Evolutionary conservation across 2,113 vertebrate genomes (phyloP).

Genomic region (Cyphomyrus discorhynchus): DNA sequence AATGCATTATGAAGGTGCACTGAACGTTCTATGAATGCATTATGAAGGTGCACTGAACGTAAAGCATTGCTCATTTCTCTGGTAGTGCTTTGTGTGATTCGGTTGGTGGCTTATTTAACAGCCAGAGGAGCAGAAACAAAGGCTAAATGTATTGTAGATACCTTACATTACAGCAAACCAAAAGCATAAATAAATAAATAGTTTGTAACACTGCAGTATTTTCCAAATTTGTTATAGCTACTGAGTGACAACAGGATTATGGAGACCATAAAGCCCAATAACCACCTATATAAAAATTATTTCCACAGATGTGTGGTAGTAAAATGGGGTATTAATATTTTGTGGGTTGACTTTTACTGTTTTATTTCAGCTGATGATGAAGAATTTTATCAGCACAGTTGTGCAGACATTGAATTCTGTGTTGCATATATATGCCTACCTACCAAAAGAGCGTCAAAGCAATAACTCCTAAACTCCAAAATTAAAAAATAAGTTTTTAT

Average conservation of each 20-base stretch:
- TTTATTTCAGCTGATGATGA: constrained; percentile 10
- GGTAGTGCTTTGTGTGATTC: neutral
- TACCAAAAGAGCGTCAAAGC: neutral
- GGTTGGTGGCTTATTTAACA: neutral
- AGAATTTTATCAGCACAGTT: neutral
- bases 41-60: neutral
- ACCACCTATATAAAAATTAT: neutral
- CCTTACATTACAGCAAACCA: neutral
- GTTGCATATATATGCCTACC: neutral
- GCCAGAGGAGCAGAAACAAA: neutral
- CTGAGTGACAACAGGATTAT: neutral
- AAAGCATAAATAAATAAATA: neutral
- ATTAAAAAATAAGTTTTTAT: neutral
- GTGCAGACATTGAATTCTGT: neutral
- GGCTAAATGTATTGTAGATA: neutral
- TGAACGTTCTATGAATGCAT: neutral
- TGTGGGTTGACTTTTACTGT: neutral
- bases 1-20: neutral
- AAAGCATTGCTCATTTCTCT: neutral
- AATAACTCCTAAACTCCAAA: neutral
- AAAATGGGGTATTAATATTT: constrained; percentile 1
- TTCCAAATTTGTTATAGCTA: neutral
- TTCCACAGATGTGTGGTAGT: neutral
- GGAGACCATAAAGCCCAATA: neutral
- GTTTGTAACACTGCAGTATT: neutral